Evolutionary conservation across 1,140 invertebrate genomes (phyloP).

Genomic region (Tribolium castaneum): DNA sequence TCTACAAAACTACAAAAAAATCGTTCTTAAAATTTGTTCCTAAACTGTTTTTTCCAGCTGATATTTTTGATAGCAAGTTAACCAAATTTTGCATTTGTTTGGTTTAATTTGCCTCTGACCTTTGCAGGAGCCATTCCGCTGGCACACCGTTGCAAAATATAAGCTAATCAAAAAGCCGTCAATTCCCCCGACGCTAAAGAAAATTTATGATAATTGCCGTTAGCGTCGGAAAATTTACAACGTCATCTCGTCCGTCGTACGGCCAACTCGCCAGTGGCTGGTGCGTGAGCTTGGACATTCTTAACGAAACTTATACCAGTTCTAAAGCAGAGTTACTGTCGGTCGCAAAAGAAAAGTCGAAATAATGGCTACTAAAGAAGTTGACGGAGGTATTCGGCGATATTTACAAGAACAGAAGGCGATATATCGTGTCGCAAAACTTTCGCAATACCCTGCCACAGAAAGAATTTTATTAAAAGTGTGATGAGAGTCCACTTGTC

Average conservation of each 20-base stretch:
- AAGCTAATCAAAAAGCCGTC: background rate
- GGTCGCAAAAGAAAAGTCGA: conserved; percentile 14
- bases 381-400: conserved; percentile 27
- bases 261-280: background rate
- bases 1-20: too few species aligned
- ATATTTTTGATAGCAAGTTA: background rate
- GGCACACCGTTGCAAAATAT: background rate
- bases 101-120: background rate
- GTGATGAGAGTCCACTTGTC: background rate
- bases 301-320: conserved; percentile 14
- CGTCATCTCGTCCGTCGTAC: background rate
- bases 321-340: conserved; percentile 21
- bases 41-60: too few species aligned
- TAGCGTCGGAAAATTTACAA: conserved; percentile 1
- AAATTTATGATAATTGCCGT: conserved; percentile 19
- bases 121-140: background rate
- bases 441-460: conserved; percentile 3
- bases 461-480: background rate
- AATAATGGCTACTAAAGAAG: conserved; percentile 32
- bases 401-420: conserved; percentile 32
- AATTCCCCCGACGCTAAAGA: background rate
- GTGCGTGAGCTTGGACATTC: conserved; percentile 20
- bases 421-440: conserved; percentile 19
- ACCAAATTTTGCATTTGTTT: background rate
- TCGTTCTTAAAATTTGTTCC: too few species aligned